phyloP scores from a whole-genome alignment of 1,140 invertebrate species.

The Aporrectodea caliginosa region DNA sequence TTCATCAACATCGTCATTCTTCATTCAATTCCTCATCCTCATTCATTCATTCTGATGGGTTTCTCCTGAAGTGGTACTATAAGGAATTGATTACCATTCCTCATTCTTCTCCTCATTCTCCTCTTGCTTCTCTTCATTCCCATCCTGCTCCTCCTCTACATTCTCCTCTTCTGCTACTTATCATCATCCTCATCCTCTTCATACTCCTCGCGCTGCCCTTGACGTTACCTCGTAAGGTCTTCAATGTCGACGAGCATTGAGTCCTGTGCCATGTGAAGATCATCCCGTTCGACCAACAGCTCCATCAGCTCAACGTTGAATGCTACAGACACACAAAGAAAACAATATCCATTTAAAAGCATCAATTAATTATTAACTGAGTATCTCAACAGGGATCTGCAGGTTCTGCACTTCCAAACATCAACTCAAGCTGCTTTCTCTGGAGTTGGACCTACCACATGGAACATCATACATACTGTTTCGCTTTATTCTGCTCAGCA shows the following conservation, averaged over 20 bases:
- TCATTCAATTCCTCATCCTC: no score
- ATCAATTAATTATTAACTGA: background rate
- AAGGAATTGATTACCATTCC: background rate
- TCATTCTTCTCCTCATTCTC: background rate
- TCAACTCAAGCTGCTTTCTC: background rate
- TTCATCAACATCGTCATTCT: no score
- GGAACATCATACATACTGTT: background rate
- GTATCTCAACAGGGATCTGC: background rate
- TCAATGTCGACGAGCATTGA: constrained; percentile 95
- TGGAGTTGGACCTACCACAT: no score
- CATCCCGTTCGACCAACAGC: constrained; percentile 80
- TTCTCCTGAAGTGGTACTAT: background rate
- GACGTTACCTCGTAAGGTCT: constrained; percentile 62
- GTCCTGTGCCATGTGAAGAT: constrained; percentile 93
- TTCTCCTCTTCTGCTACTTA: background rate
- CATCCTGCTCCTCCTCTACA: background rate
- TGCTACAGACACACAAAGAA: constrained; percentile 52
- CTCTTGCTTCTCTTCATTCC: no score
- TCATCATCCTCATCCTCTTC: background rate
- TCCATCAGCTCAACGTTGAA: constrained; percentile 84
- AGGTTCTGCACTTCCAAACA: background rate
- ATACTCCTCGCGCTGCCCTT: background rate
- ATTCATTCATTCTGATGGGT: no score
- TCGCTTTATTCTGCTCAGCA: background rate
- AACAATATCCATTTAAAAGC: no score